phyloP scores from a whole-genome alignment of 2,797 vertebrate genomes.

The Megaceryle alcyon region DNA sequence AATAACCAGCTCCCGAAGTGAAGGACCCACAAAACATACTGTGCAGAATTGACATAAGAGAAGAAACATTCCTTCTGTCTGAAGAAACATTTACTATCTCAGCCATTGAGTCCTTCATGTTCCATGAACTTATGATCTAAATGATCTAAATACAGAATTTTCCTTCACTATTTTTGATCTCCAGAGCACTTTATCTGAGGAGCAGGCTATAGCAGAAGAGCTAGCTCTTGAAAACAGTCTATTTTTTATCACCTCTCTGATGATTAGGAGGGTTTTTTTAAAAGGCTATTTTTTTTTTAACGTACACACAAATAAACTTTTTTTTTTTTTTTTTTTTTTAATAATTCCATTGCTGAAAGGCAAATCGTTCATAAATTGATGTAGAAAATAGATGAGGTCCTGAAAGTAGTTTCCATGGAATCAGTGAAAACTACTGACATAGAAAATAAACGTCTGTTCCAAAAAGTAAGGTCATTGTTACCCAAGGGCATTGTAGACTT shows the following conservation, averaged over 20 bases:
- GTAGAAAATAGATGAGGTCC: not conserved
- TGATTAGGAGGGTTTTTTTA: not conserved
- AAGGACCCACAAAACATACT: not conserved
- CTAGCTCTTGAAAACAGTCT: not conserved
- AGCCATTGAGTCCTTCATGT: not conserved
- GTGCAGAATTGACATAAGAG: not conserved
- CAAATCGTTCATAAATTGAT: not conserved
- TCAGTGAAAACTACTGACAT: not conserved
- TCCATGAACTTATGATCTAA: not conserved
- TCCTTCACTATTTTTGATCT: not conserved
- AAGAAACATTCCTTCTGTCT: not conserved
- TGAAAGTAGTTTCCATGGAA: conserved; percentile 35
- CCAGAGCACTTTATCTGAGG: not conserved
- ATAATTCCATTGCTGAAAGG: not conserved
- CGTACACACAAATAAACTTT: not conserved
- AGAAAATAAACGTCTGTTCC: conserved; percentile 4
- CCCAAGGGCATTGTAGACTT: not conserved
- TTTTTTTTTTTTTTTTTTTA: not conserved
- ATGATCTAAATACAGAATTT: not conserved
- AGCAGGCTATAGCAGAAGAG: not conserved
- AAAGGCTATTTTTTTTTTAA: not conserved
- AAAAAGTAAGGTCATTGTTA: conserved; percentile 16
- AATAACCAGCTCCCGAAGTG: not conserved
- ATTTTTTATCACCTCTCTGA: not conserved
- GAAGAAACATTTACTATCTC: not conserved